Percentiles rank a stretch among this genome's conserved stretches.
Conservation (phyloP, 2,888 invertebrate species). For the Campaea margaritaria region DNA sequence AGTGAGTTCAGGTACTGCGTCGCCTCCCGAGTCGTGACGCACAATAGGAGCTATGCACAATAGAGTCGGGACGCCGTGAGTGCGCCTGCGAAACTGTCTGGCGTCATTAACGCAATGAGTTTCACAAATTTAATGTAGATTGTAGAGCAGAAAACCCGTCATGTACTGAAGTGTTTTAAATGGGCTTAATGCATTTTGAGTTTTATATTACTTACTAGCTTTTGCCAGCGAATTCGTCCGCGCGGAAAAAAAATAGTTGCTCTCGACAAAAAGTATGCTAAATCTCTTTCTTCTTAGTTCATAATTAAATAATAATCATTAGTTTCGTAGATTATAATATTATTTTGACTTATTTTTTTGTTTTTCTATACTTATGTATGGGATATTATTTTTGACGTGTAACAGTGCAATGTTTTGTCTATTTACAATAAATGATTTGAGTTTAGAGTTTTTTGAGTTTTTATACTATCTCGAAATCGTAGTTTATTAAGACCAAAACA, state of each 20-base stretch:
- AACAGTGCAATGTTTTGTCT: too few relatives aligned
- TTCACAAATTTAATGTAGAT: slow-evolving; percentile 11
- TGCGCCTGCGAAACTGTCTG: slow-evolving; percentile 8
- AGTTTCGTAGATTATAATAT: too few relatives aligned
- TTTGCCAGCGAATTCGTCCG: background rate
- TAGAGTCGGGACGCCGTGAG: slow-evolving; percentile 6
- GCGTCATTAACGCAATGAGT: slow-evolving; percentile 23
- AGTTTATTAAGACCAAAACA: too few relatives aligned
- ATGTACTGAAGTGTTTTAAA: background rate
- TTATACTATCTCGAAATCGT: too few relatives aligned
- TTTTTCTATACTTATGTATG: too few relatives aligned
- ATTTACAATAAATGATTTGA: too few relatives aligned
- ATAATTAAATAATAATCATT: too few relatives aligned
- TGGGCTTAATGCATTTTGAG: background rate
- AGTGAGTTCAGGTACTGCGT: background rate
- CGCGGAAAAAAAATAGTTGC: background rate
- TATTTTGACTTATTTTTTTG: too few relatives aligned
- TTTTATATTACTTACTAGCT: background rate
- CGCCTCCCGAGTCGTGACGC: slow-evolving; percentile 4
- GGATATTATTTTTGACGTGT: too few relatives aligned
- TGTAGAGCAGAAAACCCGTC: background rate
- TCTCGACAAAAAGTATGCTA: too few relatives aligned
- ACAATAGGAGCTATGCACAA: slow-evolving; percentile 12
- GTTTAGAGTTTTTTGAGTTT: too few relatives aligned
- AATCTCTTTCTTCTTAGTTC: too few relatives aligned